Evolutionary conservation across 2,888 invertebrate genomes (phyloP).

Genomic region (Trachelus iudaicus): DNA sequence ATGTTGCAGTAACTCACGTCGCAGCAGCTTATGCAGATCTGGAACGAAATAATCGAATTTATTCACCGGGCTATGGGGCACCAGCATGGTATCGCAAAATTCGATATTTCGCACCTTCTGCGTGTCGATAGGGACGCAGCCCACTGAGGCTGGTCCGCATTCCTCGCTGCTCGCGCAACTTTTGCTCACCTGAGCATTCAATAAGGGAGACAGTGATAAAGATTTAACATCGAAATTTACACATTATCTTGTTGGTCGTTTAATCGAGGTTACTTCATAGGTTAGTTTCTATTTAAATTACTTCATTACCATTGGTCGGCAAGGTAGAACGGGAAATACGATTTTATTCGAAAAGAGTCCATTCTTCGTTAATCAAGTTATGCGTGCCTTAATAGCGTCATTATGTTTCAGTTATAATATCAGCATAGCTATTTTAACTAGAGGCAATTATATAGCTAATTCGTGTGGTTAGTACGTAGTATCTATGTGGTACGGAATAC

Average conservation of each 20-base stretch:
- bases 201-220: background rate
- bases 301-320: background rate
- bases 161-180: constrained; percentile 73
- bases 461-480: background rate
- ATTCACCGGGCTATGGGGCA: constrained; percentile 37
- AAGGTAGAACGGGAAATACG: background rate
- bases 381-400: background rate
- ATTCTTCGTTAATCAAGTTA: background rate
- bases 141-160: constrained; percentile 71
- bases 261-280: background rate
- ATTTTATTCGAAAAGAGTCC: background rate
- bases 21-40: constrained; percentile 75
- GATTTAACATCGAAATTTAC: background rate
- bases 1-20: constrained; percentile 74
- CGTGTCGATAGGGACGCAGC: constrained; percentile 72
- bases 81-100: constrained; percentile 15
- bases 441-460: background rate
- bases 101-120: constrained; percentile 67
- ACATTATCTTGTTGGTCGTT: background rate
- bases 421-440: background rate
- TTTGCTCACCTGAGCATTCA: constrained; percentile 68
- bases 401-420: background rate
- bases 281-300: background rate
- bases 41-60: constrained; percentile 62
- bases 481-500: background rate